Evolutionary conservation across 2,888 invertebrate species (phyloP).

Genomic region (Melanostoma scalare): DNA sequence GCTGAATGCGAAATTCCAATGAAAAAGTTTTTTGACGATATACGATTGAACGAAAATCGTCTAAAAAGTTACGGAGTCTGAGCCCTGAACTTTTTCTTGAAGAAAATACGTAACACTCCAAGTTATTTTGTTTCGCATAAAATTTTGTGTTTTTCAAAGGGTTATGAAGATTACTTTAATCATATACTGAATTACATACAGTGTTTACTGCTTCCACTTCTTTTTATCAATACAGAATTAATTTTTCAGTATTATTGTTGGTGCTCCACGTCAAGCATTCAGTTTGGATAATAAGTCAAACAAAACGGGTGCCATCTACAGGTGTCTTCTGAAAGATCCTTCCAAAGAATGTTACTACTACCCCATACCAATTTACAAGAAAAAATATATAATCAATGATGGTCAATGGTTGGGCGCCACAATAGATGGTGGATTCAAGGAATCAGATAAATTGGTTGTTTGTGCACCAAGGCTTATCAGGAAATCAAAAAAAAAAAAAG

Average conservation of each 20-base stretch:
- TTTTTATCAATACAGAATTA: neutral
- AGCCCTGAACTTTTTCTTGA: too few species aligned
- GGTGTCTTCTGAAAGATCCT: constrained; percentile 76
- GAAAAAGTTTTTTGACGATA: too few species aligned
- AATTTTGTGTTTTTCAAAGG: too few species aligned
- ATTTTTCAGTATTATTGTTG: constrained; percentile 80
- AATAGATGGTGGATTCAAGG: constrained; percentile 78
- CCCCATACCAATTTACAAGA: constrained; percentile 1
- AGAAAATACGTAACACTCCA: too few species aligned
- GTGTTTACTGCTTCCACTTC: too few species aligned
- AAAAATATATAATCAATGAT: constrained; percentile 76
- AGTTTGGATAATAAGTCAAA: constrained; percentile 74
- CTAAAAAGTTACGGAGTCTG: too few species aligned
- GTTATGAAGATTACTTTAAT: too few species aligned
- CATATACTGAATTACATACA: too few species aligned
- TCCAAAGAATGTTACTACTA: constrained; percentile 39
- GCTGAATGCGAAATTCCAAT: too few species aligned
- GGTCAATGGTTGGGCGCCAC: constrained; percentile 81
- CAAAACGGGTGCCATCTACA: constrained; percentile 82
- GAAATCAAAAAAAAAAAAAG: constrained; percentile 12
- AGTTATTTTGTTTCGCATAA: too few species aligned
- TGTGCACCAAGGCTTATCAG: constrained; percentile 75
- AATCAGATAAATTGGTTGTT: constrained; percentile 77
- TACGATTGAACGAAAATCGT: too few species aligned
- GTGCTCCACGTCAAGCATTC: constrained; percentile 82